A percentile compares a stretch with the other conserved stretches of the same genome.
phyloP scores from a whole-genome alignment of 2,113 vertebrate species.

The Thinocorus orbignyianus region DNA sequence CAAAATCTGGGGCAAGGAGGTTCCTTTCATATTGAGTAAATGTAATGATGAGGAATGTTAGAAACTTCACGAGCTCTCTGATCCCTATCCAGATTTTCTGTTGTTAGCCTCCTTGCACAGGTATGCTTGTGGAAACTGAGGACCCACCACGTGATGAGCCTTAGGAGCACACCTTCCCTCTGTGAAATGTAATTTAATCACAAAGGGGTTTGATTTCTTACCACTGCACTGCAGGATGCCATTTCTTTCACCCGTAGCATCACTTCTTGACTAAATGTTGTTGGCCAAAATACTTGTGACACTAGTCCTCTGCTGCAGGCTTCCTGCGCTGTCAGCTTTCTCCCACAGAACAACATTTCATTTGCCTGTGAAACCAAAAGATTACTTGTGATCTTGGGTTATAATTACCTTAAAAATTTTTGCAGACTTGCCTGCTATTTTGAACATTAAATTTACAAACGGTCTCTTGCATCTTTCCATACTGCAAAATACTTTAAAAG shows the following conservation, averaged over 20 bases:
- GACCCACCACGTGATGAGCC: neutral
- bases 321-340: slow-evolving; percentile 95
- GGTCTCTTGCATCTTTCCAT: slow-evolving; percentile 5
- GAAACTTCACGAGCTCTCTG: neutral
- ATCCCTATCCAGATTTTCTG: neutral
- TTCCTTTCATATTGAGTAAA: neutral
- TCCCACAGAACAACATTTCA: slow-evolving; percentile 96
- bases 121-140: neutral
- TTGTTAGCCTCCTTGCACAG: neutral
- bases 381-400: neutral
- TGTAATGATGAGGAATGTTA: neutral
- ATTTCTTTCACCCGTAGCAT: slow-evolving; percentile 97
- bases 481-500: neutral
- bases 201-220: slow-evolving; percentile 67
- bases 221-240: slow-evolving; percentile 95
- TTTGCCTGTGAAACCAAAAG: slow-evolving; percentile 85
- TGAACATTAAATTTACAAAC: slow-evolving; percentile 16
- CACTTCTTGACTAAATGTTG: slow-evolving; percentile 96
- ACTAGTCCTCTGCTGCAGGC: slow-evolving; percentile 94
- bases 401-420: neutral
- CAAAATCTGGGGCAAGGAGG: neutral
- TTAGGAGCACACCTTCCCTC: neutral
- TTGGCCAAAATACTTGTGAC: slow-evolving; percentile 99
- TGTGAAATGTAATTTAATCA: neutral
- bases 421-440: neutral